phyloP scores from a whole-genome alignment of 2,797 vertebrate species.

The Mormyrus proboscirostris region DNA sequence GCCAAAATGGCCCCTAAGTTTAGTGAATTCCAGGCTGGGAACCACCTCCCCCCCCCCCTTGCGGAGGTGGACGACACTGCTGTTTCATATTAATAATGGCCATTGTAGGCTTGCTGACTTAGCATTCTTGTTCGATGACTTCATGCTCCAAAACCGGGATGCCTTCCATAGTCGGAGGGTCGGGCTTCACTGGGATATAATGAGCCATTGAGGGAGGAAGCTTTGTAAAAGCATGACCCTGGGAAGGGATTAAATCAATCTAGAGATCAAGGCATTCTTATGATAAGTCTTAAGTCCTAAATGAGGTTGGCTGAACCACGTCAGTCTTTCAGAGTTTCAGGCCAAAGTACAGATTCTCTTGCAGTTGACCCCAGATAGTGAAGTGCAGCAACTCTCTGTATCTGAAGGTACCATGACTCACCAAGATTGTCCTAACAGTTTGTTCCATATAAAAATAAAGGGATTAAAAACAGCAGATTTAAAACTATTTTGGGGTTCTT shows the following conservation, averaged over 20 bases:
- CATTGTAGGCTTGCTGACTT: slow-evolving; percentile 60
- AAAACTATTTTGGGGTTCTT: not conserved
- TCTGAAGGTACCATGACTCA: not conserved
- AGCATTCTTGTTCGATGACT: slow-evolving; percentile 65
- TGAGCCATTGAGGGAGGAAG: slow-evolving; percentile 45
- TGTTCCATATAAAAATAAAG: not conserved
- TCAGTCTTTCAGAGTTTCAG: slow-evolving; percentile 33
- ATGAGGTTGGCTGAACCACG: slow-evolving; percentile 49
- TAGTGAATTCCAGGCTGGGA: not conserved
- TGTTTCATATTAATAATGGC: slow-evolving; percentile 62
- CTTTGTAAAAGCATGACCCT: slow-evolving; percentile 47
- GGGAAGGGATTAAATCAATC: slow-evolving; percentile 48
- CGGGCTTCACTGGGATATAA: slow-evolving; percentile 33
- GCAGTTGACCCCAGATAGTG: slow-evolving; percentile 26
- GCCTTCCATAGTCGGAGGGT: slow-evolving; percentile 23
- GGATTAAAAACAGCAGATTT: not conserved
- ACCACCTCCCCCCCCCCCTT: slow-evolving; percentile 26
- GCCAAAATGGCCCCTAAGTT: not conserved
- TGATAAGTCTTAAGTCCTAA: slow-evolving; percentile 48
- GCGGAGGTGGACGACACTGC: slow-evolving; percentile 54
- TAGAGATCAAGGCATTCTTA: slow-evolving; percentile 58
- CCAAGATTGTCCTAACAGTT: not conserved
- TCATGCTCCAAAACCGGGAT: slow-evolving; percentile 48
- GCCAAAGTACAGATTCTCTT: slow-evolving; percentile 25
- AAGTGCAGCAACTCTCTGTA: not conserved